phyloP scores from a whole-genome alignment of 1,140 invertebrate species.

The Dendrolimus punctatus region DNA sequence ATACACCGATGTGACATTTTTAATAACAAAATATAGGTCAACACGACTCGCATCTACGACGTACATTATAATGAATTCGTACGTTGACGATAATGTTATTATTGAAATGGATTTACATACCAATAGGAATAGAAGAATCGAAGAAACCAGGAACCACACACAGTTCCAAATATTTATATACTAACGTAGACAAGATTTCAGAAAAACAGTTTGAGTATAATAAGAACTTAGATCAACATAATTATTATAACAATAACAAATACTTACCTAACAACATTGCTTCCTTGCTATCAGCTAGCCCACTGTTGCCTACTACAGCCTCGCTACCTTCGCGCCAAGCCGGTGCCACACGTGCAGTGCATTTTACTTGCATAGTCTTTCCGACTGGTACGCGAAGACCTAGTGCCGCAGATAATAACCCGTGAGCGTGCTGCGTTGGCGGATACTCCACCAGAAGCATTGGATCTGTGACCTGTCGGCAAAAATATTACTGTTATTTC shows the following conservation, averaged over 20 bases:
- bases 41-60: too few species aligned
- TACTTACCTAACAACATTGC: conserved; percentile 59
- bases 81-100: too few species aligned
- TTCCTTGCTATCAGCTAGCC: conserved; percentile 60
- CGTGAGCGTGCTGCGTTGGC: conserved; percentile 48
- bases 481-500: background rate
- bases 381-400: conserved; percentile 52
- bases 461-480: conserved; percentile 47
- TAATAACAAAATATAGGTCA: too few species aligned
- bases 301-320: conserved; percentile 56
- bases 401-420: conserved; percentile 49
- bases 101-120: too few species aligned
- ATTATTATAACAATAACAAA: background rate
- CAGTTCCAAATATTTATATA: too few species aligned
- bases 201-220: too few species aligned
- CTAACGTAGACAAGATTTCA: too few species aligned
- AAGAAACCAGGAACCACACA: too few species aligned
- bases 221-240: too few species aligned
- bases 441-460: conserved; percentile 51
- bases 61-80: too few species aligned
- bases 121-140: too few species aligned
- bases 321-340: conserved; percentile 63
- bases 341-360: conserved; percentile 53
- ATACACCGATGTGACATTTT: too few species aligned
- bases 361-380: conserved; percentile 56